Evolutionary conservation across 2,797 vertebrate genomes (phyloP), one percentile per base, ranked within the genome.

Genomic region (Rhynchotus rufescens): DNA sequence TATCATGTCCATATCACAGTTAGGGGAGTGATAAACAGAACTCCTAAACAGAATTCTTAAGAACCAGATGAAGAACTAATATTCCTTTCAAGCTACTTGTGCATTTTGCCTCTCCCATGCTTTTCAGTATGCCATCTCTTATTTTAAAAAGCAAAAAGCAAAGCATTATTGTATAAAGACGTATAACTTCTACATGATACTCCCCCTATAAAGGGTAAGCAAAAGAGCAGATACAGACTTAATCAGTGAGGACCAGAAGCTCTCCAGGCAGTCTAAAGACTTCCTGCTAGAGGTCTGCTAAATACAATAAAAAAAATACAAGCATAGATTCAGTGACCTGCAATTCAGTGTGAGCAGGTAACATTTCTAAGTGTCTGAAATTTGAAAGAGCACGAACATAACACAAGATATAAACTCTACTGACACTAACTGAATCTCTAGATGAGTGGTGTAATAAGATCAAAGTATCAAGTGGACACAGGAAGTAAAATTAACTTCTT

Each of bases 1-100:
- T 75, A 52, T 61, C 23, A 15, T 5, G 47, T 11, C 15, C 5
- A 0, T 76, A 25, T 64, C 79, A 93, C 42, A 56, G 16, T 25
- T 49, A 38, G 12, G 4, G 25, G 51, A 86, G 51, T 13, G 57
- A 25, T 15, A 15, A 54, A 19, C 36, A 52, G 56, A 76, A 4
- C 25, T 90, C 40, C 32, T 9, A 40, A 73, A 10, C 3, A 45
- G 30, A 67, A 54, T 0, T 1, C 0, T 0, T 15, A 34, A 52
- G 52, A 75, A 25, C 25, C 45, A 68, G 52, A 56, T 56, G 54
- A 65, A 72, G 16, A 25, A 47, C 1, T 16, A 80, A 30, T 9
- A 67, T n/a, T 25, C 25, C 0, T 59, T 79, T 76, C 57, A 71
- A 60, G 28, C 72, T 78, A 9, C 49, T 42, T 79, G 30, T 49